Conservation (phyloP, 1,140 invertebrate species). For the Drosophila baimaii region DNA sequence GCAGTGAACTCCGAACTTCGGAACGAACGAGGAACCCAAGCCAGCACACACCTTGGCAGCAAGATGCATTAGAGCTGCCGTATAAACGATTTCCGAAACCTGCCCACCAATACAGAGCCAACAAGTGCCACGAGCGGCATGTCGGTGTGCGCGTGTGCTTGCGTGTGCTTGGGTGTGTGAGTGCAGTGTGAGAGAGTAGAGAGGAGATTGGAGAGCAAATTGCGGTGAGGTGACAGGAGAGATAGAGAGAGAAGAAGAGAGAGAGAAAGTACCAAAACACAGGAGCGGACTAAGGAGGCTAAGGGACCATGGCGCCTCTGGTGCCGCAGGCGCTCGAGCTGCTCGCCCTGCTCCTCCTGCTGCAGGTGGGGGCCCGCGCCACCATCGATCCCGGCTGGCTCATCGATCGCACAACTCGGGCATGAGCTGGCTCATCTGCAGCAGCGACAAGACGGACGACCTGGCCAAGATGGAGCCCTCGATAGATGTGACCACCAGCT, state of each 20-base stretch:
- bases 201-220: constrained; percentile 6
- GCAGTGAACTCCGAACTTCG: background rate
- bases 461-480: constrained; percentile 73
- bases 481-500: constrained; percentile 49
- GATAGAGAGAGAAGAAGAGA: constrained; percentile 3
- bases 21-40: constrained; percentile 15
- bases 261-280: background rate
- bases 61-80: constrained; percentile 71
- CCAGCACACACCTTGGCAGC: constrained; percentile 29
- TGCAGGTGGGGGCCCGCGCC: constrained; percentile 11
- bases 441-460: constrained; percentile 67
- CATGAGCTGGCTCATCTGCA: constrained; percentile 74
- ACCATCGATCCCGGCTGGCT: constrained; percentile 57
- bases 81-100: constrained; percentile 78
- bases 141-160: constrained; percentile 57
- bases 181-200: constrained; percentile 13
- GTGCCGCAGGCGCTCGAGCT: constrained; percentile 11
- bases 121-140: constrained; percentile 67
- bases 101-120: constrained; percentile 72
- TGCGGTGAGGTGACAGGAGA: background rate
- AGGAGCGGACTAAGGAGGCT: constrained; percentile 1
- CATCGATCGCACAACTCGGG: constrained; percentile 58
- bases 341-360: constrained; percentile 31
- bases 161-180: constrained; percentile 15
- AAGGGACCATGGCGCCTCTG: constrained; percentile 16